Percentiles rank a stretch among this genome's conserved stretches.
phyloP scores from a whole-genome alignment of 2,888 invertebrate genomes.

The Quadroppia sp. region DNA sequence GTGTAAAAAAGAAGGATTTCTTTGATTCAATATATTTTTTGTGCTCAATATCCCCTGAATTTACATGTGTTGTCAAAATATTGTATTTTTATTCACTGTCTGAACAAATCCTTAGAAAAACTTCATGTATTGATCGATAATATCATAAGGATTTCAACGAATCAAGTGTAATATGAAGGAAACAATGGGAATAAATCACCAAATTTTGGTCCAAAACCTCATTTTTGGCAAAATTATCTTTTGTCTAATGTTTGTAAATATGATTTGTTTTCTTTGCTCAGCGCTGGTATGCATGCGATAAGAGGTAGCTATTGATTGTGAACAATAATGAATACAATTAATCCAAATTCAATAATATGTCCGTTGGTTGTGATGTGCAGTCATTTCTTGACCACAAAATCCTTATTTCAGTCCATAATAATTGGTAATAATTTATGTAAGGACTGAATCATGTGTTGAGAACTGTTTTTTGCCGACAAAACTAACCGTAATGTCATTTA shows the following conservation, averaged over 20 bases:
- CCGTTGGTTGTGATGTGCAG: not conserved
- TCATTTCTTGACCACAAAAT: conserved; percentile 15
- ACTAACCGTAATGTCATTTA: too few species aligned
- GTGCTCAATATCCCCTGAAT: too few species aligned
- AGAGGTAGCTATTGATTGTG: not conserved
- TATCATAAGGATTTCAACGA: too few species aligned
- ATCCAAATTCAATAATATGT: conserved; percentile 18
- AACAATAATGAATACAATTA: conserved; percentile 4
- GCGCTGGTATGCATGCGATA: not conserved
- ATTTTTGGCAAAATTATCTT: not conserved
- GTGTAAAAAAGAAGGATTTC: too few species aligned
- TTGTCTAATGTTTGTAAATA: not conserved
- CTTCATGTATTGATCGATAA: too few species aligned
- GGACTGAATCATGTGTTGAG: conserved; percentile 4
- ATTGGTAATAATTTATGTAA: not conserved
- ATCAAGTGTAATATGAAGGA: too few species aligned
- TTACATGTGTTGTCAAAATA: too few species aligned
- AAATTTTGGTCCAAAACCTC: not conserved
- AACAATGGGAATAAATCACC: too few species aligned
- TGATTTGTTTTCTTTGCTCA: not conserved
- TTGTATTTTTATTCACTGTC: too few species aligned
- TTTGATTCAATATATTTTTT: too few species aligned
- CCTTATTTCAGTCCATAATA: conserved; percentile 6
- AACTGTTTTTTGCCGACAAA: not conserved
- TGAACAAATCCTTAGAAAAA: too few species aligned